Evolutionary conservation across 1,140 invertebrate species (phyloP), one percentile per base, ranked within the genome.

Genomic region (Macrobrachium nipponense): DNA sequence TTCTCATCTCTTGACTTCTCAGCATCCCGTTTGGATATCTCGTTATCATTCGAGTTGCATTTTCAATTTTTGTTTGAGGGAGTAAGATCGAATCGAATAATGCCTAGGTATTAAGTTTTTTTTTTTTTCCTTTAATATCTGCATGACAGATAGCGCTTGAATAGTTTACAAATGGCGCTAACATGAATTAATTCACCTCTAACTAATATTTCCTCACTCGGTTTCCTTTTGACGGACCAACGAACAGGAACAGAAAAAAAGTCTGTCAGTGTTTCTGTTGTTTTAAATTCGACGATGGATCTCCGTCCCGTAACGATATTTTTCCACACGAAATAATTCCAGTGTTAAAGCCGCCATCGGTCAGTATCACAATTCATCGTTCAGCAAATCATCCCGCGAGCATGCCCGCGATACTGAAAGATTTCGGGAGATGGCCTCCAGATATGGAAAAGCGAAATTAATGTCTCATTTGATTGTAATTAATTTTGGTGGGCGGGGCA

Each of bases 391-490:
- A 12, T 59, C 18, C 20, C 20, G 6, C 51, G 15, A 0, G 18
- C n/a, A 58, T 23, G 36, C 18, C 18, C 5, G 51, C 44, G 20
- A 12, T 59, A 6, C 17, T n/a, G 75, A 60, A 77, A n/a, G 44
- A 59, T 20, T 77, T 18, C 59, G 75, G n/a, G 44, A 77, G 44
- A 18, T 27, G 7, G 14, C 14, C 20, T 20, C 17, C 44, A 12
- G 27, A 77, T 1, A 59, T 2, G 51, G 27, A 61, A 77, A 61
- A 27, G n/a, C n/a, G 75, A 77, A 77, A 60, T 59, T 77, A 77
- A 77, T 77, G 75, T 77, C 75, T 77, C 75, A 77, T 77, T 77
- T 77, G 58, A 77, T 60, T 77, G 75, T 77, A 77, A 77, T 77
- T 77, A 77, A 77, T 77, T 77, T 61, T 59, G 59, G 75, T 77